Conservation (phyloP, 2,797 vertebrate genomes). For the Phrynocephalus guinanensis region DNA sequence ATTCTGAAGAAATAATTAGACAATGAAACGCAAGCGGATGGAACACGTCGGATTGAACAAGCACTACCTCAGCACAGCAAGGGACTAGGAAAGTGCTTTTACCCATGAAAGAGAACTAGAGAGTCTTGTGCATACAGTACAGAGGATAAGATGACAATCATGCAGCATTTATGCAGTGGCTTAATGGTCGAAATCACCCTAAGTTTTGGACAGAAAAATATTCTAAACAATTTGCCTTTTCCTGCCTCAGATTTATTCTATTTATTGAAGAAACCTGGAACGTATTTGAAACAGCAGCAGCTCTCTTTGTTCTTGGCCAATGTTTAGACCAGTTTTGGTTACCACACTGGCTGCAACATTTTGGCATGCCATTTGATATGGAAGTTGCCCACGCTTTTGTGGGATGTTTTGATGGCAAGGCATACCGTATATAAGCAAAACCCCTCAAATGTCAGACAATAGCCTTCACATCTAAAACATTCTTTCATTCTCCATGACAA, state of each 20-base stretch:
- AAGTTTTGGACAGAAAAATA: neutral
- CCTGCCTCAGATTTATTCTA: constrained; percentile 5
- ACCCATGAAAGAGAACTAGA: neutral
- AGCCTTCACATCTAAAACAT: neutral
- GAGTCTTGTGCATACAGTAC: neutral
- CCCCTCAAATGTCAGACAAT: neutral
- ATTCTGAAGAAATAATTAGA: neutral
- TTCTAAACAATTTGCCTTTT: constrained; percentile 10
- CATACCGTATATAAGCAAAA: neutral
- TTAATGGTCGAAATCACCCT: neutral
- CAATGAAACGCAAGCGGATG: neutral
- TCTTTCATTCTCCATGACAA: neutral
- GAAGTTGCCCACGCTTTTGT: neutral
- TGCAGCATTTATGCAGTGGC: no score
- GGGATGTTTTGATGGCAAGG: neutral
- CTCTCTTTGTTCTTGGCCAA: constrained; percentile 7
- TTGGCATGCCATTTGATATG: neutral
- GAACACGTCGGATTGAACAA: neutral
- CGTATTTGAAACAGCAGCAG: neutral
- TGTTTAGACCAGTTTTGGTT: constrained; percentile 1
- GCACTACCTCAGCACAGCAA: neutral
- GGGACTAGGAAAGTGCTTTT: neutral
- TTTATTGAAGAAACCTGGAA: neutral
- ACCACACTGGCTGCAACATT: no score
- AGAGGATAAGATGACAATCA: neutral